A percentile compares a stretch with the other conserved stretches of the same genome.
Conservation (phyloP, 2,888 invertebrate species). For the Drosophila infuscata region DNA sequence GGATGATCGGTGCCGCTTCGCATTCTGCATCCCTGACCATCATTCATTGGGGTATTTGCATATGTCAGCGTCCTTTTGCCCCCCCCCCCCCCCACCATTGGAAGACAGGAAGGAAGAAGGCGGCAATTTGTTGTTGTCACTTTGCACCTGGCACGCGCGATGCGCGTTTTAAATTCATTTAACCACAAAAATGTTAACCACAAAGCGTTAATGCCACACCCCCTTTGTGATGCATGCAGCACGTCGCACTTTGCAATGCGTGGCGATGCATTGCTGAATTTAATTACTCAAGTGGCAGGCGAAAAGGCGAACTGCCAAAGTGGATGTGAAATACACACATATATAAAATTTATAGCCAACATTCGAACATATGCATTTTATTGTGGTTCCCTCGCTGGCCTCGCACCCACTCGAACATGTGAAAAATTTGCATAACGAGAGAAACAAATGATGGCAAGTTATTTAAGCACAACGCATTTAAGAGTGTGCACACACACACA, state of each 20-base stretch:
- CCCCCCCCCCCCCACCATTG: conserved; percentile 4
- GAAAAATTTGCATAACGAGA: conserved; percentile 9
- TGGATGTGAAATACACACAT: conserved; percentile 24
- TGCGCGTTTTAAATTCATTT: conserved; percentile 79
- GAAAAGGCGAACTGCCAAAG: conserved; percentile 36
- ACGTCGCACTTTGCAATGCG: conserved; percentile 11
- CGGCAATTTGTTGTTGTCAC: conserved; percentile 79
- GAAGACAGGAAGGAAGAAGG: conserved; percentile 27
- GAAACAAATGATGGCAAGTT: conserved; percentile 36
- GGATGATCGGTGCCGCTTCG: conserved; percentile 3
- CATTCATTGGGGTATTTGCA: conserved; percentile 73
- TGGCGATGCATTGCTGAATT: conserved; percentile 63
- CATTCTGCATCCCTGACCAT: conserved; percentile 35
- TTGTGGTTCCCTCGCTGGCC: conserved; percentile 42
- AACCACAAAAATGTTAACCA: conserved; percentile 80
- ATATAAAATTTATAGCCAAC: conserved; percentile 54
- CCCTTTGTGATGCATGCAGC: conserved; percentile 28
- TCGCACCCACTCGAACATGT: conserved; percentile 11
- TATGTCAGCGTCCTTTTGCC: conserved; percentile 69
- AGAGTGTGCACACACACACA: background rate
- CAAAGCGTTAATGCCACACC: conserved; percentile 80
- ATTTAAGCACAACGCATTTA: conserved; percentile 31
- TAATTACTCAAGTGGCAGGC: conserved; percentile 78
- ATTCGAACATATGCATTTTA: conserved; percentile 48
- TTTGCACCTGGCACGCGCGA: conserved; percentile 71